A percentile compares a stretch with the other conserved stretches of the same genome.
Evolutionary conservation across 2,888 invertebrate genomes (phyloP).

Genomic region (Glaucopsyche alexis): DNA sequence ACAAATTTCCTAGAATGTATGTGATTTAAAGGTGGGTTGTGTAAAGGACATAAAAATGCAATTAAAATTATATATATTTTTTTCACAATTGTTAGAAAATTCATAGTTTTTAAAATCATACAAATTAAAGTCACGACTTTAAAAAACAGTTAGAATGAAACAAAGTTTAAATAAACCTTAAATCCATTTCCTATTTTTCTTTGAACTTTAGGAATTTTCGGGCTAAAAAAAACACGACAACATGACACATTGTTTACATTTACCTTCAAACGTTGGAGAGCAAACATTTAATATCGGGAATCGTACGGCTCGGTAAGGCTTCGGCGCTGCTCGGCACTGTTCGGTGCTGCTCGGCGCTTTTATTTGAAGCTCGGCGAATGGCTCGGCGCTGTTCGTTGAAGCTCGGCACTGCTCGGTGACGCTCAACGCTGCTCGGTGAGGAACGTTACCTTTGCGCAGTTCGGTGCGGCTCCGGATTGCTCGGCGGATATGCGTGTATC

Average conservation of each 20-base stretch:
- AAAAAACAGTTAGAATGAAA: background rate
- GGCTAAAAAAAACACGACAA: conserved; percentile 26
- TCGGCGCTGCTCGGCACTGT: background rate
- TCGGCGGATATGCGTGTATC: conserved; percentile 20
- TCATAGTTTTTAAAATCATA: background rate
- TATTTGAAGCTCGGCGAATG: background rate
- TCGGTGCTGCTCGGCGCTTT: background rate
- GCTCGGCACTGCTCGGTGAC: background rate
- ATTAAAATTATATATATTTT: background rate
- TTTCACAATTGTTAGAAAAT: background rate
- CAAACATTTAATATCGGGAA: conserved; percentile 63
- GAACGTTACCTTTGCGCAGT: background rate
- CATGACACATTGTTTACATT: conserved; percentile 54
- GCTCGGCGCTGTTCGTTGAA: background rate
- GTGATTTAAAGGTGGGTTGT: background rate
- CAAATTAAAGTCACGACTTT: background rate
- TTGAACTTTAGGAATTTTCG: conserved; percentile 14
- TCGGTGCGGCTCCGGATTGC: background rate
- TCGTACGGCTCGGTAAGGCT: background rate
- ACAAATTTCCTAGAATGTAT: background rate
- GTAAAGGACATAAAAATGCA: background rate
- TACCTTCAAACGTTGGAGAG: conserved; percentile 57
- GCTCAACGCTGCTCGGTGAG: background rate
- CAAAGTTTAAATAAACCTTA: conserved; percentile 6
- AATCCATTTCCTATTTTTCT: conserved; percentile 14